Evolutionary conservation across 2,888 invertebrate species (phyloP), one percentile per base, ranked within the genome.

Genomic region (Morpho achilles): DNA sequence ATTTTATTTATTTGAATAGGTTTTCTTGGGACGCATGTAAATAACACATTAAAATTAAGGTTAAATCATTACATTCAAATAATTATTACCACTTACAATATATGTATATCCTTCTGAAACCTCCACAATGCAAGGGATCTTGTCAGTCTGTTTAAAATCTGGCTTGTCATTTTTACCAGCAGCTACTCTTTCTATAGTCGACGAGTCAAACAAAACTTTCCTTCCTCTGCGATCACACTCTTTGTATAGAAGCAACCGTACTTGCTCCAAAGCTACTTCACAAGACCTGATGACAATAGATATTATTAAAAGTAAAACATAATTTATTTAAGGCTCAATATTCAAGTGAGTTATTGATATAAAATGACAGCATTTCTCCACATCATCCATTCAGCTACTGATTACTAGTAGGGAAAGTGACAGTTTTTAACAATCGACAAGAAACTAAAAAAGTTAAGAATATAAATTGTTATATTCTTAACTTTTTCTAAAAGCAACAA

Each of bases 141-240:
- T 81, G 50, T 79, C 75, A 9, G 74, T 69, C 64, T 77, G 76
- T 65, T 72, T 75, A 61, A 73, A 67, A 57, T 75, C 75, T 61
- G 82, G 80, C 64, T 79, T 82, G 65, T 84, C 85, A 86, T 88
- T 75, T 75, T 87, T 87, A 44, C 74, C 74, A 2, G 92, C 72
- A 61, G 89, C 84, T 54, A 93, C 86, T 86, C 93, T 93, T 75
- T 93, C 91, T 71, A 93, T 87, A 10, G 94, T 92, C 66, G 93
- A 91, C 0, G 97, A 97, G 82, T 97, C 97, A 79, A 96, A 97
- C 56, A 97, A 90, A 44, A 97, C 87, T 70, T 94, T 94, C 62
- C 96, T 91, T 39, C 96, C 96, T 62, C 94, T 92, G 83, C 94
- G 94, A 77, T 97, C 97, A 80, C 96, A 96, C 90, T 97, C 97